Evolutionary conservation across 2,113 vertebrate genomes (phyloP).

Genomic region (Proterorhinus semilunaris): DNA sequence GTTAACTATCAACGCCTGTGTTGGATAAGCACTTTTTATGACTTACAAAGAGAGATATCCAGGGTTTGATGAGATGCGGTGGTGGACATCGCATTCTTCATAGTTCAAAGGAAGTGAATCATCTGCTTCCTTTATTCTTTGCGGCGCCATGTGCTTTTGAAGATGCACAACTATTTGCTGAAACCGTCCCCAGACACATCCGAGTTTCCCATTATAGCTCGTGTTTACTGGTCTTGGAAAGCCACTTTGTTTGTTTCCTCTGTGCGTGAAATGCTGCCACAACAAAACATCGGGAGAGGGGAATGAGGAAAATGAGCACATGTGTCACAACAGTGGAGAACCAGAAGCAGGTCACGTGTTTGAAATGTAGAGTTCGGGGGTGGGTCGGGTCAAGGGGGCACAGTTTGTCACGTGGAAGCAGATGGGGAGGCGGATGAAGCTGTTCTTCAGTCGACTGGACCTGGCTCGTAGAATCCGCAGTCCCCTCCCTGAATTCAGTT

Average conservation of each 20-base stretch:
- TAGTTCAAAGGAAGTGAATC: conserved; percentile 50
- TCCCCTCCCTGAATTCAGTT: too few species aligned
- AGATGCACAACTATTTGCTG: conserved; percentile 34
- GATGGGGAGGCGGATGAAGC: too few species aligned
- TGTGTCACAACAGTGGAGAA: neutral
- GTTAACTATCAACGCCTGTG: neutral
- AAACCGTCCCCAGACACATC: conserved; percentile 40
- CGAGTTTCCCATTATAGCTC: conserved; percentile 37
- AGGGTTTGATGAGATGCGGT: conserved; percentile 46
- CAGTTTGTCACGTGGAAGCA: too few species aligned
- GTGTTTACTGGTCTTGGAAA: conserved; percentile 37
- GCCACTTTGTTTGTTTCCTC: conserved; percentile 26
- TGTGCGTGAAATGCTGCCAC: conserved; percentile 1
- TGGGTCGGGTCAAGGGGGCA: neutral
- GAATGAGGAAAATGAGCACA: conserved; percentile 6
- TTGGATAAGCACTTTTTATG: conserved; percentile 33
- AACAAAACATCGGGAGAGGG: neutral
- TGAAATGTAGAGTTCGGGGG: neutral
- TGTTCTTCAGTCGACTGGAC: too few species aligned
- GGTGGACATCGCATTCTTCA: conserved; percentile 51
- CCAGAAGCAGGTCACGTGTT: neutral
- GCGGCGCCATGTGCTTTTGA: conserved; percentile 52
- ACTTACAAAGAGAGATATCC: conserved; percentile 38
- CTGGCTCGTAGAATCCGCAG: too few species aligned
- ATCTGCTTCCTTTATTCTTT: conserved; percentile 52